Conservation (phyloP, 2,113 vertebrate genomes). For the Vidua macroura region DNA sequence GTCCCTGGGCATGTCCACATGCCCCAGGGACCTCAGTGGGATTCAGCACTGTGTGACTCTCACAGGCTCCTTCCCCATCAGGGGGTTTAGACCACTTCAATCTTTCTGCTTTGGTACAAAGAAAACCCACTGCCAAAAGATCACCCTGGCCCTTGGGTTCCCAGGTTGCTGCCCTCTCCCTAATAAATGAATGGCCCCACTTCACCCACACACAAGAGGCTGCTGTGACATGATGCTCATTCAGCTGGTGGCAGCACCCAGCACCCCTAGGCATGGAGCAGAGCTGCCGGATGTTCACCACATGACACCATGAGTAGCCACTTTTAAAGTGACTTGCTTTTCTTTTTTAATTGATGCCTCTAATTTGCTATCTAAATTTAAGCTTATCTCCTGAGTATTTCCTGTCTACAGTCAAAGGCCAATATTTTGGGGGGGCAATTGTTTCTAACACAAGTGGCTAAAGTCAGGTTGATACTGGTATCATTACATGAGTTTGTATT, state of each 20-base stretch:
- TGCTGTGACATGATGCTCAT: neutral
- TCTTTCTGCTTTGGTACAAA: neutral
- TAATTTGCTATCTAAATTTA: conserved; percentile 23
- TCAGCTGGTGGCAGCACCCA: neutral
- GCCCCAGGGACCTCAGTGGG: neutral
- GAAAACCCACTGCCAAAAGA: neutral
- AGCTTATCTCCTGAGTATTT: neutral
- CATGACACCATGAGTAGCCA: neutral
- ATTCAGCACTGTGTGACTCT: neutral
- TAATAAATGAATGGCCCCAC: neutral
- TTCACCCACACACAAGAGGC: neutral
- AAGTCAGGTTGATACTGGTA: neutral
- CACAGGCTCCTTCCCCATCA: neutral
- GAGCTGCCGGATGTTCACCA: neutral
- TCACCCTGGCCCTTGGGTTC: neutral
- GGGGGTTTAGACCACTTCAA: neutral
- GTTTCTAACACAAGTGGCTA: neutral
- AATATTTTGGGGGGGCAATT: neutral
- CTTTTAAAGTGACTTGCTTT: neutral
- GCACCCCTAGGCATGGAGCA: neutral
- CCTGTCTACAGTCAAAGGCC: neutral
- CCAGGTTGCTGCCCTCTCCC: neutral
- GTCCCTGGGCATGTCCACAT: neutral
- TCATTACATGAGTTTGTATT: neutral
- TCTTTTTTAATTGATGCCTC: neutral